Conservation (phyloP, 2,888 invertebrate species). For the Scelioninae gen. 2 region DNA sequence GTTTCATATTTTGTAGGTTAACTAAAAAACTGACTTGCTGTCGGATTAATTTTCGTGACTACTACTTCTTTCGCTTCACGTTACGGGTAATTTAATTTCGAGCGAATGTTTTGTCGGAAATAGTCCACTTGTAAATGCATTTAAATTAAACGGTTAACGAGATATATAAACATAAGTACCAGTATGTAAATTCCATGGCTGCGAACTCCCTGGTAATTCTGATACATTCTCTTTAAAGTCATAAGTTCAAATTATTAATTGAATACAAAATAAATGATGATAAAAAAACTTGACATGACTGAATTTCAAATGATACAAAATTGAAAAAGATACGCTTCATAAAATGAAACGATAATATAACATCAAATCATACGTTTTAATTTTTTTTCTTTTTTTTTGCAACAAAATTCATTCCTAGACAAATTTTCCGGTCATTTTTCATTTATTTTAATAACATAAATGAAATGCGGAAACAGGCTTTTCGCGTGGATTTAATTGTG, state of each 20-base stretch:
- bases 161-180: constrained; percentile 58
- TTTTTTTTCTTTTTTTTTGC: too few relatives aligned
- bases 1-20: too few relatives aligned
- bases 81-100: constrained; percentile 36
- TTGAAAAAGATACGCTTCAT: constrained; percentile 32
- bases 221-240: constrained; percentile 54
- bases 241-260: constrained; percentile 49
- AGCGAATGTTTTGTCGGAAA: constrained; percentile 12
- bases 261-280: constrained; percentile 5
- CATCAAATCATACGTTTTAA: neutral
- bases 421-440: neutral
- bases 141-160: constrained; percentile 47
- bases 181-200: constrained; percentile 58
- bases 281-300: constrained; percentile 12
- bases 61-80: neutral
- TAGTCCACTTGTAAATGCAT: constrained; percentile 29
- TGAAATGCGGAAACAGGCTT: constrained; percentile 8
- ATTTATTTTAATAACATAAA: constrained; percentile 6
- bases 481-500: constrained; percentile 5
- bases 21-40: constrained; percentile 5
- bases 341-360: constrained; percentile 13
- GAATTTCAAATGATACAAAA: constrained; percentile 23
- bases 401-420: too few relatives aligned
- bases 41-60: constrained; percentile 5
- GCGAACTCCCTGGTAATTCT: constrained; percentile 48